Conservation (phyloP, 2,888 invertebrate species). For the Zaprionus lineosus region DNA sequence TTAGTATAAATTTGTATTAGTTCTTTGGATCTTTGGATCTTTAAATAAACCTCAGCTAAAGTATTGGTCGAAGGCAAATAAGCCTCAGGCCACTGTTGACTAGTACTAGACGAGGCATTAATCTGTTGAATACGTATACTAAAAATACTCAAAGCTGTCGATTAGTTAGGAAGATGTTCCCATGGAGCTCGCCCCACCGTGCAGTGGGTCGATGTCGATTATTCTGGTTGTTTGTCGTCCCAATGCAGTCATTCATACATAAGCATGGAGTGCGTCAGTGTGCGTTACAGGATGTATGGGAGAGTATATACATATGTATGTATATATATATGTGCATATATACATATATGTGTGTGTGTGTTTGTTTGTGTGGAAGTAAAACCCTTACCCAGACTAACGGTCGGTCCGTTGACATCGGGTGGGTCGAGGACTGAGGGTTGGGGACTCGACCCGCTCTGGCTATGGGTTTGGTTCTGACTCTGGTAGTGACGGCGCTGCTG, state of each 20-base stretch:
- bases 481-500: constrained; percentile 26
- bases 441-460: constrained; percentile 20
- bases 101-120: constrained; percentile 8
- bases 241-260: constrained; percentile 48
- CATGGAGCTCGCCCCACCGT: constrained; percentile 58
- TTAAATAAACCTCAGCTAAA: too few relatives aligned
- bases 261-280: constrained; percentile 1
- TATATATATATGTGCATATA: constrained; percentile 24
- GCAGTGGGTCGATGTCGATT: constrained; percentile 78
- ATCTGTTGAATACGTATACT: constrained; percentile 54
- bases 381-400: constrained; percentile 52
- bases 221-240: constrained; percentile 76
- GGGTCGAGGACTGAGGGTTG: constrained; percentile 38
- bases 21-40: too few relatives aligned
- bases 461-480: too few relatives aligned
- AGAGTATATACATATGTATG: background rate
- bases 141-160: constrained; percentile 31
- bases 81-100: constrained; percentile 22
- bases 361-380: constrained; percentile 23
- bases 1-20: too few relatives aligned
- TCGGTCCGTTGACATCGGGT: constrained; percentile 61
- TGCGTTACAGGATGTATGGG: too few relatives aligned
- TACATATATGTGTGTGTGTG: background rate
- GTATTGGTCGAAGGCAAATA: too few relatives aligned
- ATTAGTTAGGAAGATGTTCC: constrained; percentile 36